Evolutionary conservation across 2,888 invertebrate species (phyloP).

Genomic region (Caenorhabditis angaria): DNA sequence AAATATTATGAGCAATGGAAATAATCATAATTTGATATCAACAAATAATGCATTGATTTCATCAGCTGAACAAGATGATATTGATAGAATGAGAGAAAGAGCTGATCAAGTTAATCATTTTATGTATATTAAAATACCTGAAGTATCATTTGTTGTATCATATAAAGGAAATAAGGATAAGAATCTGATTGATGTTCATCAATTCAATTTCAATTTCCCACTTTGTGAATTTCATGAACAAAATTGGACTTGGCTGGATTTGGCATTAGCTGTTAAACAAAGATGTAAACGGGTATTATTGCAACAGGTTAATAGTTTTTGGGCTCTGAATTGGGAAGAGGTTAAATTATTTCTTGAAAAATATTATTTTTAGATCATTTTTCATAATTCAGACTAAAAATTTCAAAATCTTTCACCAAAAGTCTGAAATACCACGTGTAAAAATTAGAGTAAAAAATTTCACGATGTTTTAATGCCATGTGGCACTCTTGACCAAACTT

Average conservation of each 20-base stretch:
- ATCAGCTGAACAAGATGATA: constrained; percentile 80
- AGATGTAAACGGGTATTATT: constrained; percentile 87
- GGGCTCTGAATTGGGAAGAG: not conserved
- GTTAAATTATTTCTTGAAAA: not conserved
- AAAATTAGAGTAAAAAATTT: too few relatives aligned
- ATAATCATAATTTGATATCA: not conserved
- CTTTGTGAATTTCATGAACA: constrained; percentile 97
- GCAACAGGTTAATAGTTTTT: constrained; percentile 78
- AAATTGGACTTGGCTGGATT: constrained; percentile 99
- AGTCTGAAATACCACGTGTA: too few relatives aligned
- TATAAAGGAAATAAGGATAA: constrained; percentile 92
- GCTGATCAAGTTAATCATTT: constrained; percentile 98
- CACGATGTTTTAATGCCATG: too few relatives aligned
- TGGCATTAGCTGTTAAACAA: constrained; percentile 91
- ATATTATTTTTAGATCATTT: too few relatives aligned
- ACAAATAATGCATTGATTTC: not conserved
- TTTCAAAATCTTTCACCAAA: too few relatives aligned
- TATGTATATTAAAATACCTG: constrained; percentile 96
- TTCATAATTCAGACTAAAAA: too few relatives aligned
- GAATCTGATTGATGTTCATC: constrained; percentile 92
- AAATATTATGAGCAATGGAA: too few relatives aligned
- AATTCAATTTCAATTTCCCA: constrained; percentile 91
- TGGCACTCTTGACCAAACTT: too few relatives aligned
- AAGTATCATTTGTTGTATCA: constrained; percentile 86
- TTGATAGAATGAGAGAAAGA: constrained; percentile 96